phyloP scores from a whole-genome alignment of 35 echinoderm and acorn worm genomes.

The Amphiura filiformis region DNA sequence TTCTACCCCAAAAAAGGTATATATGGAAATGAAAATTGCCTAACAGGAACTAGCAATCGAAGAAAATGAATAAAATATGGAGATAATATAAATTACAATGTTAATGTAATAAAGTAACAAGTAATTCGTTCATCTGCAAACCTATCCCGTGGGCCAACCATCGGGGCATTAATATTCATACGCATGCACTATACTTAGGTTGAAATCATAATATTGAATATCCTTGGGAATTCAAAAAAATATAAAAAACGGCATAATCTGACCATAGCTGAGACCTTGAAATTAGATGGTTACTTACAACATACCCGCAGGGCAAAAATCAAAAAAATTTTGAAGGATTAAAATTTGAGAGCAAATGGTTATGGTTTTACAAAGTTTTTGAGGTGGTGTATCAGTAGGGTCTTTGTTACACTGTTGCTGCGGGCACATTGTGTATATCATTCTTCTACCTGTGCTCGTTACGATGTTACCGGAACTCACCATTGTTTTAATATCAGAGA shows the following conservation, averaged over 20 bases:
- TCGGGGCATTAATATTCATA: neutral
- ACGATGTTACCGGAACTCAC: neutral
- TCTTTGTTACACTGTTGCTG: neutral
- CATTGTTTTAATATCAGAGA: constrained; percentile 1
- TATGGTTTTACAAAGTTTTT: neutral
- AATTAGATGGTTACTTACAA: neutral
- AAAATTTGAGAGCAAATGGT: neutral
- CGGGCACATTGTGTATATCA: neutral
- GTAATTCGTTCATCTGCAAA: neutral
- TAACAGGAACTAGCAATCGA: neutral
- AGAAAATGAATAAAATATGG: constrained; percentile 13
- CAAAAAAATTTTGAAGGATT: neutral
- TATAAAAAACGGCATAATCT: neutral
- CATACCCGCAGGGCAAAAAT: neutral
- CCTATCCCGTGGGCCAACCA: neutral
- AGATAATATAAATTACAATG: constrained; percentile 9
- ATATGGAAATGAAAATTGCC: neutral
- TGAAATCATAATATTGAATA: neutral
- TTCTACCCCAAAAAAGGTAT: neutral
- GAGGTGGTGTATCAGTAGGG: neutral
- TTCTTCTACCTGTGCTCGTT: neutral
- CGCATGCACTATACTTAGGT: constrained; percentile 3
- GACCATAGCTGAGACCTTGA: neutral
- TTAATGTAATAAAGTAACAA: constrained; percentile 5
- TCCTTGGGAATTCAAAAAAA: constrained; percentile 3